These are phyloP conservation scores for Tinamus major DNA, from an alignment of 2,797 vertebrate species.

Conservation along the genomic window DNA sequence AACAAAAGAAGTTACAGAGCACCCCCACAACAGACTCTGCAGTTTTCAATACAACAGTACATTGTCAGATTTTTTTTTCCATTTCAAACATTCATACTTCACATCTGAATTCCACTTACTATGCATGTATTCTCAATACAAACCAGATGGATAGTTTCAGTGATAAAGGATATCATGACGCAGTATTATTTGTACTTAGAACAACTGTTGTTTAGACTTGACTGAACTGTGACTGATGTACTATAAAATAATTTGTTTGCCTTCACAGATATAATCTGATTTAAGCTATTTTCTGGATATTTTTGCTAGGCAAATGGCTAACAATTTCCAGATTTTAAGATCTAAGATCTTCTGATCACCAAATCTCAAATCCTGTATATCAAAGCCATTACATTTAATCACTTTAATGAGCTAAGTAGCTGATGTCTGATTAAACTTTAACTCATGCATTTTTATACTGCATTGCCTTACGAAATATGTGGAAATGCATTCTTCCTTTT, in stretches of 20 bases:
- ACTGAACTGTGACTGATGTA: neutral
- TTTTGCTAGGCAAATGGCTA: neutral
- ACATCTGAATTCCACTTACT: neutral
- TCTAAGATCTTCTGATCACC: neutral
- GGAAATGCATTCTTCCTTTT: neutral
- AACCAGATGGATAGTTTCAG: neutral
- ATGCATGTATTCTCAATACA: neutral
- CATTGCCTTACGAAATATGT: neutral
- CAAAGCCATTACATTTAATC: neutral
- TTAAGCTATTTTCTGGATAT: neutral
- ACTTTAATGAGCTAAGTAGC: neutral
- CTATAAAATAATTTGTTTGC: neutral
- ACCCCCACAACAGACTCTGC: neutral
- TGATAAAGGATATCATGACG: neutral
- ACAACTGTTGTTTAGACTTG: neutral
- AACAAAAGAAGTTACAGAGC: neutral
- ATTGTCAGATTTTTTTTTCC: neutral
- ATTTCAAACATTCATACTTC: neutral
- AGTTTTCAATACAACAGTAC: neutral
- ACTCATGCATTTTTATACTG: slow-evolving; percentile 18
- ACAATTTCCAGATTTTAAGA: neutral
- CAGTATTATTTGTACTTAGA: neutral
- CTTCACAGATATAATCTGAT: neutral
- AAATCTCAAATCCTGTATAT: neutral
- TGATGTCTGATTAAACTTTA: slow-evolving; percentile 7